Evolutionary conservation across 92 coral and sea anemone genomes (phyloP), one percentile per base, ranked within the genome.

Genomic region (Siderastrea radians): DNA sequence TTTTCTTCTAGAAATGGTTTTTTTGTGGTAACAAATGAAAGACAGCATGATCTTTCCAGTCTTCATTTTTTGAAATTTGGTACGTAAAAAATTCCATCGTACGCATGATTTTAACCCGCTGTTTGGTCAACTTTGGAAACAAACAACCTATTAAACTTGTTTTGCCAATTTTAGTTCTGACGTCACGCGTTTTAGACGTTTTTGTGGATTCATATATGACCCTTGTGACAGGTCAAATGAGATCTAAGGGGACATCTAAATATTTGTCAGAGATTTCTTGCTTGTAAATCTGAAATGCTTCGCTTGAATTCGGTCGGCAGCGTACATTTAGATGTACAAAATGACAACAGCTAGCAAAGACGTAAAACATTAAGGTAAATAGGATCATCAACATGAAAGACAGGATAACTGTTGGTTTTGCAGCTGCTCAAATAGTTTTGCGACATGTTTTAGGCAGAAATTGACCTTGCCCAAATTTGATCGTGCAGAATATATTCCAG

Each of bases 261-360:
- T 79, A 48, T 49, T 64, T 79, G 5, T 12, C 13, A 38, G n/a
- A 57, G 59, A 77, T 13, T 57, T 44, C 6, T 43, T 4, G 52
- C n/a, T 16, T 46, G 52, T 58, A 64, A 64, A 50, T 26, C 19
- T 26, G 4, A 66, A 50, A 65, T 9, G 16, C 47, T 15, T 50
- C 12, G 15, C 67, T 47, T 70, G 12, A 0, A 57, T 52, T 58
- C 58, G 44, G 55, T 82, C 16, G 4, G 49, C 68, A 57, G 48
- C 43, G 13, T 44, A 70, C 68, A 47, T 72, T 53, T 53, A 46
- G 68, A 71, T 19, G 58, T 57, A 57, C 59, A 70, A 46, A 47
- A 46, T 71, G 86, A 53, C 86, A 58, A 7, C 26, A n/a, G 54
- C 16, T 82, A 12, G 3, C 77, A 69, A 71, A 44, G 76, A 46